Evolutionary conservation across 2,888 invertebrate species (phyloP).

Genomic region (Allophyes oxyacanthae): DNA sequence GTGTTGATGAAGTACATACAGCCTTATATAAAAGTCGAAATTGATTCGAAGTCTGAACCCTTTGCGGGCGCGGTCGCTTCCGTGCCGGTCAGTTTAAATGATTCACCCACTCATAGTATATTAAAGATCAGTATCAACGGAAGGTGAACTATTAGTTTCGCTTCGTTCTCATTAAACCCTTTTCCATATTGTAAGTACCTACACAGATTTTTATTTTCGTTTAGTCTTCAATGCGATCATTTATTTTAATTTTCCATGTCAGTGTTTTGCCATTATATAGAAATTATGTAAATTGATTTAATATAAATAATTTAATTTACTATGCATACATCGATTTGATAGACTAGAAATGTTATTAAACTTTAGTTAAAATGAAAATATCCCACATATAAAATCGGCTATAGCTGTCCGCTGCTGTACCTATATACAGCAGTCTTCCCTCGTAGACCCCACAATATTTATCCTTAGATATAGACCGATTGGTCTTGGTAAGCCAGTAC

Average conservation of each 20-base stretch:
- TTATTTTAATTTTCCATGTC: slow-evolving; percentile 50
- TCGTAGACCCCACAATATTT: too few relatives aligned
- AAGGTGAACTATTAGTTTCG: slow-evolving; percentile 83
- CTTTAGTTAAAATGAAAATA: too few relatives aligned
- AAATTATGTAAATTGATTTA: too few relatives aligned
- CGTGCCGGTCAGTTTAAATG: slow-evolving; percentile 77
- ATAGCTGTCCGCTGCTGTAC: too few relatives aligned
- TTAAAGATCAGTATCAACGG: slow-evolving; percentile 88
- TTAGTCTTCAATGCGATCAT: slow-evolving; percentile 39
- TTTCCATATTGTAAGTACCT: slow-evolving; percentile 67
- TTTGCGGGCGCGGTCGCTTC: slow-evolving; percentile 79
- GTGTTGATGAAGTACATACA: slow-evolving; percentile 27
- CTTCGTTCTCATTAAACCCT: slow-evolving; percentile 86
- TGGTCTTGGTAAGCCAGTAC: too few relatives aligned
- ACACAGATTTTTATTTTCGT: slow-evolving; percentile 46
- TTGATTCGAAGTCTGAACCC: slow-evolving; percentile 63
- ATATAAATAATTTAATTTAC: too few relatives aligned
- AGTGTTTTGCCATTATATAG: neutral
- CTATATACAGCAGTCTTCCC: too few relatives aligned
- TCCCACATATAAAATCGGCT: too few relatives aligned
- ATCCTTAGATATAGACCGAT: too few relatives aligned
- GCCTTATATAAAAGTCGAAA: slow-evolving; percentile 53
- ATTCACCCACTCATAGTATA: slow-evolving; percentile 85
- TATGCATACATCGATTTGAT: too few relatives aligned
- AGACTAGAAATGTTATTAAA: too few relatives aligned